Evolutionary conservation across 2,113 vertebrate species (phyloP).

Genomic region (Sturnus vulgaris): DNA sequence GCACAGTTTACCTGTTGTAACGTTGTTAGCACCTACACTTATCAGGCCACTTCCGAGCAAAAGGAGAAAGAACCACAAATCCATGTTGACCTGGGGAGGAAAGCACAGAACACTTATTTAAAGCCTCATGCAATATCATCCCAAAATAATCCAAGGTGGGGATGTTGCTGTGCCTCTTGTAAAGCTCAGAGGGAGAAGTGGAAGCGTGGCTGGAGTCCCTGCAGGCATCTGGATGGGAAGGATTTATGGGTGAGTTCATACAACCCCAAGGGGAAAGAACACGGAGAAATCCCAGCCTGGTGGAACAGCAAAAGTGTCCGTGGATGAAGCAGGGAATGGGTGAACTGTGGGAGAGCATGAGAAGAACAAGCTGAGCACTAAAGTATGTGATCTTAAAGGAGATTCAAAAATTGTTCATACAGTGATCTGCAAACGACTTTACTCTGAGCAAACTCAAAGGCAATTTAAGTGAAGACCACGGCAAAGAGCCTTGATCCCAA

Average conservation of each 20-base stretch:
- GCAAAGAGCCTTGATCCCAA: neutral
- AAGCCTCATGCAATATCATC: neutral
- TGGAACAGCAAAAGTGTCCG: neutral
- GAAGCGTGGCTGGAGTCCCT: neutral
- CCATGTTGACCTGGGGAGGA: constrained; percentile 88
- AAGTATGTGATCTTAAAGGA: neutral
- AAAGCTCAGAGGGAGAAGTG: neutral
- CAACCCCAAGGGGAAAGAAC: accelerated
- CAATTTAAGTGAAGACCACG: accelerated
- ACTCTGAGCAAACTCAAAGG: neutral
- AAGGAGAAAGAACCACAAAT: constrained; percentile 86
- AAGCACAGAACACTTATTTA: neutral
- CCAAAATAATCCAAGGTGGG: neutral
- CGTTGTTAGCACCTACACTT: constrained; percentile 64
- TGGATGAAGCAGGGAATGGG: neutral
- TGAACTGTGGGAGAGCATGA: neutral
- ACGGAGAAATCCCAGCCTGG: neutral
- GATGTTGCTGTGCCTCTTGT: accelerated
- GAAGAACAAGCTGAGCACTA: neutral
- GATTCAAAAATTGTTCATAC: neutral
- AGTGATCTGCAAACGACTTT: neutral
- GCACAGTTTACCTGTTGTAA: constrained; percentile 72
- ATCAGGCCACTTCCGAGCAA: constrained; percentile 78
- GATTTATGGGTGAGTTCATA: neutral
- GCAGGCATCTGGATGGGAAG: neutral